Conservation (phyloP, 2,797 vertebrate species). For the Austrolebias charrua region DNA sequence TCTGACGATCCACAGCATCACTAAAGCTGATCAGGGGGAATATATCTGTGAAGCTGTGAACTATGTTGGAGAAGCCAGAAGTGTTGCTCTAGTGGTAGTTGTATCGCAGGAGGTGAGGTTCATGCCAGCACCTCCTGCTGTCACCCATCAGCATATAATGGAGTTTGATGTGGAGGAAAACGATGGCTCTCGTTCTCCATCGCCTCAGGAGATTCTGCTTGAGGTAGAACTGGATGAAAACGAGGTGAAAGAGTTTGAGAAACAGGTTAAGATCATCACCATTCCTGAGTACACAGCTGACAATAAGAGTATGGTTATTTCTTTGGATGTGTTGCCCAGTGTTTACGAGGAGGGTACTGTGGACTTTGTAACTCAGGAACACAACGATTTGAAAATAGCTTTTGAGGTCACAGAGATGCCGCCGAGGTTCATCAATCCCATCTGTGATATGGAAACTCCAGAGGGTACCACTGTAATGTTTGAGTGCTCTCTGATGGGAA, state of each 20-base stretch:
- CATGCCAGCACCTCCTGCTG: slow-evolving; percentile 87
- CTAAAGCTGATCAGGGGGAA: slow-evolving; percentile 87
- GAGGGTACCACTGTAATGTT: slow-evolving; percentile 89
- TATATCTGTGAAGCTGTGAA: slow-evolving; percentile 95
- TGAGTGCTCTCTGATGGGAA: slow-evolving; percentile 92
- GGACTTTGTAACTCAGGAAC: slow-evolving; percentile 81
- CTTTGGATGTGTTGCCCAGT: slow-evolving; percentile 92
- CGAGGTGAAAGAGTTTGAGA: slow-evolving; percentile 97
- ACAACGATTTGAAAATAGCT: slow-evolving; percentile 90
- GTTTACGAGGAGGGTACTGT: slow-evolving; percentile 84
- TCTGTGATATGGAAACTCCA: slow-evolving; percentile 85
- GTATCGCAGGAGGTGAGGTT: slow-evolving; percentile 83
- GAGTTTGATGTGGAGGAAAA: slow-evolving; percentile 92
- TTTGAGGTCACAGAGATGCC: slow-evolving; percentile 97
- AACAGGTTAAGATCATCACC: slow-evolving; percentile 96
- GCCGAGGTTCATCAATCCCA: slow-evolving; percentile 90
- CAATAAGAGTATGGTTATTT: slow-evolving; percentile 97
- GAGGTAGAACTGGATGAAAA: slow-evolving; percentile 97
- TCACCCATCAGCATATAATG: slow-evolving; percentile 97
- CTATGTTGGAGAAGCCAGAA: slow-evolving; percentile 93
- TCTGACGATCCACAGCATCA: slow-evolving; percentile 82
- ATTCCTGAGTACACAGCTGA: slow-evolving; percentile 93
- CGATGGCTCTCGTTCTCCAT: slow-evolving; percentile 91
- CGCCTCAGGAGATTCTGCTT: slow-evolving; percentile 96
- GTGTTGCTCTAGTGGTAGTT: slow-evolving; percentile 86